Percentiles rank a stretch among this genome's conserved stretches.
phyloP scores from a whole-genome alignment of 2,113 vertebrate species.

The Uropsilus gracilis region DNA sequence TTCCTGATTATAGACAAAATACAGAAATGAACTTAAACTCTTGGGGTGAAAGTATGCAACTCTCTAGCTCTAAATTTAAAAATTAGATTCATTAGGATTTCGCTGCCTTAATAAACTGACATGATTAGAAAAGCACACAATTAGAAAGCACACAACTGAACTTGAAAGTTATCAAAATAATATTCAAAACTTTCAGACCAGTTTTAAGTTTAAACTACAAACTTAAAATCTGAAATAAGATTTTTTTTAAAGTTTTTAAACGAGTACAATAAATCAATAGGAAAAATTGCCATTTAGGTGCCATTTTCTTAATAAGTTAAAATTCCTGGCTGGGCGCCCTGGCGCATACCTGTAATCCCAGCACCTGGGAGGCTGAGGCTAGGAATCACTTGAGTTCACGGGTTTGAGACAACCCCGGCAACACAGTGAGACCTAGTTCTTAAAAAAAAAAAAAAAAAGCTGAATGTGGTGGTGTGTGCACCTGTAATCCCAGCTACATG shows the following conservation, averaged over 20 bases:
- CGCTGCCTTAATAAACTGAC: background rate
- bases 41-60: background rate
- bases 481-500: too few species aligned
- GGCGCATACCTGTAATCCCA: too few species aligned
- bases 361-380: too few species aligned
- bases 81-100: background rate
- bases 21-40: background rate
- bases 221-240: background rate
- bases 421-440: too few species aligned
- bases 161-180: background rate
- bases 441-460: too few species aligned
- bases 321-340: too few species aligned
- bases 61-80: background rate
- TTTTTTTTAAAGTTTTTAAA: background rate
- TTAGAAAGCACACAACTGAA: background rate
- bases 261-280: background rate
- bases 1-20: too few species aligned
- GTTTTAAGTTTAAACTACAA: constrained; percentile 39
- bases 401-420: too few species aligned
- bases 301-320: background rate
- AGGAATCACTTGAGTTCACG: too few species aligned
- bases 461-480: too few species aligned
- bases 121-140: background rate
- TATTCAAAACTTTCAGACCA: background rate
- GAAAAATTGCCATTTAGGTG: background rate